A percentile compares a stretch with the other conserved stretches of the same genome.
phyloP scores from a whole-genome alignment of 2,797 vertebrate species.

The Hippoglossus hippoglossus region DNA sequence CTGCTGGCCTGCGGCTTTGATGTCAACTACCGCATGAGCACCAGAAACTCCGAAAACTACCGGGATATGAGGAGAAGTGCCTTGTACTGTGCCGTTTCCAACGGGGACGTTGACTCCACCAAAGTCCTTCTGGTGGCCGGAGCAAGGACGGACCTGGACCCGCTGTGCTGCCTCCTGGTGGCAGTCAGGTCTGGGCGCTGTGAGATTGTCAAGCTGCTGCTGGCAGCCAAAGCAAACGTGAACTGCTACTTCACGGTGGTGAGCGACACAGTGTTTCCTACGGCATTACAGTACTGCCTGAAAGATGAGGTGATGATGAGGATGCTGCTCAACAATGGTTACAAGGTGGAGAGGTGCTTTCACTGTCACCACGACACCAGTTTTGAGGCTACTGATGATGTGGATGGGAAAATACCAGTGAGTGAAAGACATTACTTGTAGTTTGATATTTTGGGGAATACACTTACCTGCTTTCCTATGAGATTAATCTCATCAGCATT shows the following conservation, averaged over 20 bases:
- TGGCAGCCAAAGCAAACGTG: constrained; percentile 86
- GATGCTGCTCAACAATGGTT: constrained; percentile 89
- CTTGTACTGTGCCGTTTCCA: constrained; percentile 87
- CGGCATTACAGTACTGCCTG: constrained; percentile 90
- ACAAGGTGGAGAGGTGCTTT: constrained; percentile 87
- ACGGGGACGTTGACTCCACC: constrained; percentile 85
- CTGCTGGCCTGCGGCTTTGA: constrained; percentile 85
- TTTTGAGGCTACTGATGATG: constrained; percentile 14
- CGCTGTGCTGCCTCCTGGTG: constrained; percentile 89
- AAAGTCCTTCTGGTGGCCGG: constrained; percentile 85
- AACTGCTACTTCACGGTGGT: constrained; percentile 90
- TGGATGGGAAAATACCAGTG: constrained; percentile 65
- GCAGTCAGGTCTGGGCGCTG: constrained; percentile 87
- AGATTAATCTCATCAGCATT: too few relatives aligned
- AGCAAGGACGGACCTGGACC: constrained; percentile 88
- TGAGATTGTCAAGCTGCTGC: constrained; percentile 87
- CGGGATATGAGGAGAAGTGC: constrained; percentile 85
- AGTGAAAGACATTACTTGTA: constrained; percentile 19
- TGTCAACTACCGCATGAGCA: constrained; percentile 84
- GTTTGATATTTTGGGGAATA: neutral
- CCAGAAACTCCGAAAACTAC: constrained; percentile 86
- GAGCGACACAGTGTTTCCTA: constrained; percentile 89
- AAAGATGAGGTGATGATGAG: constrained; percentile 91
- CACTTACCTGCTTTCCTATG: neutral
- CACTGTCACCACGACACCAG: constrained; percentile 84